These are phyloP conservation scores for Hipparchia sbordonii DNA, from an alignment of 2,888 invertebrate genomes.

Conservation along the genomic window DNA sequence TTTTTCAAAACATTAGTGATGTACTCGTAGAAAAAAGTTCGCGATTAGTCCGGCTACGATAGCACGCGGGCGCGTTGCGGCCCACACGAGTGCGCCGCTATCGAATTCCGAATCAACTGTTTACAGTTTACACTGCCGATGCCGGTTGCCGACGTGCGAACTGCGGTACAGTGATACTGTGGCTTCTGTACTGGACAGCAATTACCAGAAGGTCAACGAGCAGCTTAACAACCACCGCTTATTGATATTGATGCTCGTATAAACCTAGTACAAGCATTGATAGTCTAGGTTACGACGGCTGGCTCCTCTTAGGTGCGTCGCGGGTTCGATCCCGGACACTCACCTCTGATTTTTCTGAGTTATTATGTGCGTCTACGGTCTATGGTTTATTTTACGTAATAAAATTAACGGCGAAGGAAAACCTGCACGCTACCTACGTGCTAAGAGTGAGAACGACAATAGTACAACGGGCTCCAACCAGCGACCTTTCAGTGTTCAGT, in stretches of 20 bases:
- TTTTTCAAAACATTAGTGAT: not conserved
- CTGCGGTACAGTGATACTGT: not conserved
- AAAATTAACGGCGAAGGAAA: too few relatives aligned
- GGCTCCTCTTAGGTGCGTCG: too few relatives aligned
- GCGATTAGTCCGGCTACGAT: not conserved
- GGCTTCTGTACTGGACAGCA: not conserved
- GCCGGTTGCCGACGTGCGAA: not conserved
- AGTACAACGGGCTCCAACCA: too few relatives aligned
- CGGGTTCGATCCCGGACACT: too few relatives aligned
- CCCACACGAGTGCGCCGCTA: constrained; percentile 1
- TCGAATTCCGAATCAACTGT: constrained; percentile 13
- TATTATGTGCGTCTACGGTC: too few relatives aligned
- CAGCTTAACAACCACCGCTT: not conserved
- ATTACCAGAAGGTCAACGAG: not conserved
- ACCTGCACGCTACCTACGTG: too few relatives aligned
- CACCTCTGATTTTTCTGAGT: too few relatives aligned
- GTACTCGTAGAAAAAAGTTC: not conserved
- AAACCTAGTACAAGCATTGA: too few relatives aligned
- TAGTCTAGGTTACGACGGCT: too few relatives aligned
- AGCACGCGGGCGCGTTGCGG: not conserved
- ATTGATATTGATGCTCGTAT: not conserved
- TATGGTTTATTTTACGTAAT: too few relatives aligned
- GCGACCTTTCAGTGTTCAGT: too few relatives aligned
- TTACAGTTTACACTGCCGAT: not conserved
- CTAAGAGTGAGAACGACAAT: too few relatives aligned